Evolutionary conservation across 2,113 vertebrate species (phyloP), one percentile per base, ranked within the genome.

Genomic region (Oncorhynchus nerka): DNA sequence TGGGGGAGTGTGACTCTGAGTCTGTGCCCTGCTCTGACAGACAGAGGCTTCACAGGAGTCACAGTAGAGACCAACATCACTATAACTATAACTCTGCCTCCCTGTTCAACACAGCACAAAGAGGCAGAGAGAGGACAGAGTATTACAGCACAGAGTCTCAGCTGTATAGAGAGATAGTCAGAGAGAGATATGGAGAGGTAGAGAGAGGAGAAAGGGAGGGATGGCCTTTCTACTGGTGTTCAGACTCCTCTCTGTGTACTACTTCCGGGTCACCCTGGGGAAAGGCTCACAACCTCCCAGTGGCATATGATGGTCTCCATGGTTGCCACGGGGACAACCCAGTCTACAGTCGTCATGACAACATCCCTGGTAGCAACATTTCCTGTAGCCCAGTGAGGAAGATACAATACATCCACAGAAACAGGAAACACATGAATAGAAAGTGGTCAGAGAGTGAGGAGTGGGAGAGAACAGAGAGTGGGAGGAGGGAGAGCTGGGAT

Each of bases 281-380:
- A 89, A 83, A 19, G 15, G 15, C 13, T 55, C 51, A 55, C 13
- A 19, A 55, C 51, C 51, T 55, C 39, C 39, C 9, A 55, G 51
- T 16, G 51, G 51, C 51, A 55, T 55, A 16, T 13, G 15, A 82
- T 67, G 88, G 88, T 92, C 90, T 89, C 89, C 88, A 92, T 89
- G 86, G 90, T 89, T 91, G 91, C 88, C 84, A 83, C 86, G 86
- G 86, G 89, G 90, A 88, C 89, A 90, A 89, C 87, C 39, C 39
- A 9, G 2, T 45, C 39, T 45, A 45, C 39, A 45, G 39, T 45
- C 39, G 9, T 8, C 90, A 84, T 91, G 90, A 90, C 89, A 88
- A 92, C 85, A 89, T 84, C 84, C 86, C 83, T 79, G 78, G 82
- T 45, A 45, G 39, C 51, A 55, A 5, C 4, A 55, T 13, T 55